Evolutionary conservation across 2,888 invertebrate species (phyloP), one percentile per base, ranked within the genome.

Genomic region (Lasioglossum marginatum): DNA sequence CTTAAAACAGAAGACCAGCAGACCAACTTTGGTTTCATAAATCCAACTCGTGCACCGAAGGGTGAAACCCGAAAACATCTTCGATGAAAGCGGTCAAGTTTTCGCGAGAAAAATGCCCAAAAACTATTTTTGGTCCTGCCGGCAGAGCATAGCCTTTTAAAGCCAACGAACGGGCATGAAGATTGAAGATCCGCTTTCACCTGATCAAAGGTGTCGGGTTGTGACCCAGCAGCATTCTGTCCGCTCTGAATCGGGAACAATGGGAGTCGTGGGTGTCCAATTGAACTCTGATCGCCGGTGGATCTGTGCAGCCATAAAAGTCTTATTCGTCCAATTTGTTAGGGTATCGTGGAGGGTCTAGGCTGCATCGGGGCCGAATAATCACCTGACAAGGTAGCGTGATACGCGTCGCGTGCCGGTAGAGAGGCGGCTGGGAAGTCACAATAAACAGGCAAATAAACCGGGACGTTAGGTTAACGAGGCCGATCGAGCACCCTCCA

Each of bases 171-270:
- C 27, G 60, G 19, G 27, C 16, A 66, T 10, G 73, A 76, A 45
- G 43, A 77, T 70, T 16, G 31, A 40, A 48, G 43, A 57, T 3
- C 31, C 70, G 85, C 85, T 89, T 89, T 89, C 87, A 66, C 76
- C 63, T 81, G 45, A 27, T 43, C 6, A 27, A 73, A 81, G 86
- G 81, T 81, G 71, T 68, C 23, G 43, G 82, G 82, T 89, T 82
- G 71, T 31, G 40, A 3, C 68, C 70, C 27, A 31, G 71, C 78
- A 52, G 60, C 43, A 52, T 60, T 48, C 66, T 73, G 66, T 66
- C 52, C 63, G 37, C 1, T 66, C 31, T n/a, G 48, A 68, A 85
- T n/a, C 14, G 27, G 57, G 70, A 43, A 81, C 70, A 85, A 87
- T 81, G 66, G 76, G 37, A 57, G 75, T 78, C 75, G 72, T 71